phyloP scores from a whole-genome alignment of 2,888 invertebrate genomes.

The Tetanocera ferruginea region DNA sequence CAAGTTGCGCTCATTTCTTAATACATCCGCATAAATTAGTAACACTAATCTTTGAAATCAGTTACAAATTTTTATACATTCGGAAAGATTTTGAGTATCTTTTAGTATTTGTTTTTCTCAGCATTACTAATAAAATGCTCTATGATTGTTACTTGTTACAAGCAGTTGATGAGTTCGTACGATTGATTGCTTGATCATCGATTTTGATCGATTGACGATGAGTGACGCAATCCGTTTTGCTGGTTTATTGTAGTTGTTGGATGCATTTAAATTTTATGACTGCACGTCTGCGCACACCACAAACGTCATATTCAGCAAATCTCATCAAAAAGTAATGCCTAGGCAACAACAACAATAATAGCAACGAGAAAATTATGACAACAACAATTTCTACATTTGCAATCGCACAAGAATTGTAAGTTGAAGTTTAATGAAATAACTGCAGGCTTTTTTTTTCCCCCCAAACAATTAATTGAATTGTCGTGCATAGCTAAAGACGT shows the following conservation, averaged over 20 bases:
- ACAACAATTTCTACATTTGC: slow-evolving; percentile 43
- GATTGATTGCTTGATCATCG: background rate
- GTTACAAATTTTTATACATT: no score
- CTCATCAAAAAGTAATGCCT: background rate
- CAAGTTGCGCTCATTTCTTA: no score
- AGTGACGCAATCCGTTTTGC: background rate
- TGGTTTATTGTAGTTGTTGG: background rate
- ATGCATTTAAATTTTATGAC: slow-evolving; percentile 5
- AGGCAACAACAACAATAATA: background rate
- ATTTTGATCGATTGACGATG: background rate
- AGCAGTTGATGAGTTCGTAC: background rate
- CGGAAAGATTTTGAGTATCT: no score
- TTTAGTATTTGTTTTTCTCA: no score
- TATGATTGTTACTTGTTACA: background rate
- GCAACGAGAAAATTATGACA: background rate
- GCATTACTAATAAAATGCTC: background rate
- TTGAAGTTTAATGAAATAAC: slow-evolving; percentile 61
- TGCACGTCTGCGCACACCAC: background rate
- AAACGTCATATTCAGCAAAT: background rate
- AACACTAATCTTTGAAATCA: no score
- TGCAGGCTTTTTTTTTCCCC: slow-evolving; percentile 58
- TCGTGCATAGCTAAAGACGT: slow-evolving; percentile 56
- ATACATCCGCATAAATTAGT: no score
- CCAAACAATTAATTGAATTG: slow-evolving; percentile 62
- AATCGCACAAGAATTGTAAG: slow-evolving; percentile 63